Percentiles rank a stretch among this genome's conserved stretches.
phyloP scores from a whole-genome alignment of 2,797 vertebrate species.

The Tapera naevia region DNA sequence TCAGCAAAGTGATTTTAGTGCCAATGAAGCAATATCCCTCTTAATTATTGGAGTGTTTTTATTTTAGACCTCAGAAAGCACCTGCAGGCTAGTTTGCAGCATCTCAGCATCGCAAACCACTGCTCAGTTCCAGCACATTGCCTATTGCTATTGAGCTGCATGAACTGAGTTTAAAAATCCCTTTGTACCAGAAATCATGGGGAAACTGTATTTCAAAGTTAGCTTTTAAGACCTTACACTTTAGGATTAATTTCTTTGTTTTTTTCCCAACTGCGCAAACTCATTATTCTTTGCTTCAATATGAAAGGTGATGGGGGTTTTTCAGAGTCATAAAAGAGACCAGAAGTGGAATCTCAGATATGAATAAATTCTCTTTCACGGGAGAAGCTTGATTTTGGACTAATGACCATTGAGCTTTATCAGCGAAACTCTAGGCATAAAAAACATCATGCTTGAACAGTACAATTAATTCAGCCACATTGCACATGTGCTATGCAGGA shows the following conservation, averaged over 20 bases:
- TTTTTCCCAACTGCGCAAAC: not conserved
- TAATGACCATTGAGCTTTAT: not conserved
- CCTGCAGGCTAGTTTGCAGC: not conserved
- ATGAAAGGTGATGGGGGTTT: not conserved
- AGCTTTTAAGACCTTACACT: not conserved
- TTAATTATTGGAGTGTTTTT: not conserved
- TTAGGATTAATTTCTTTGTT: not conserved
- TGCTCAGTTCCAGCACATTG: not conserved
- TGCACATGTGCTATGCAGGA: not conserved
- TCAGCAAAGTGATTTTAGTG: not conserved
- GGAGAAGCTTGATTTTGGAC: not conserved
- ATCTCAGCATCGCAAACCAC: not conserved
- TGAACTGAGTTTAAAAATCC: not conserved
- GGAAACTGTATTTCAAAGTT: not conserved
- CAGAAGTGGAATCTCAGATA: not conserved
- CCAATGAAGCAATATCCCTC: not conserved
- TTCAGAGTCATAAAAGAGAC: not conserved
- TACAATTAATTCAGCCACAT: not conserved
- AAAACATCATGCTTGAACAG: fast-evolving
- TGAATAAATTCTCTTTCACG: not conserved
- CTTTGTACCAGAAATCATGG: not conserved
- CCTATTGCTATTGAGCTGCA: not conserved
- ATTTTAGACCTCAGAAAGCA: not conserved
- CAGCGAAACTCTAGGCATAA: not conserved
- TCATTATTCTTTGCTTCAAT: not conserved